phyloP scores from a whole-genome alignment of 1,140 invertebrate genomes.

The Vollenhovia emeryi region DNA sequence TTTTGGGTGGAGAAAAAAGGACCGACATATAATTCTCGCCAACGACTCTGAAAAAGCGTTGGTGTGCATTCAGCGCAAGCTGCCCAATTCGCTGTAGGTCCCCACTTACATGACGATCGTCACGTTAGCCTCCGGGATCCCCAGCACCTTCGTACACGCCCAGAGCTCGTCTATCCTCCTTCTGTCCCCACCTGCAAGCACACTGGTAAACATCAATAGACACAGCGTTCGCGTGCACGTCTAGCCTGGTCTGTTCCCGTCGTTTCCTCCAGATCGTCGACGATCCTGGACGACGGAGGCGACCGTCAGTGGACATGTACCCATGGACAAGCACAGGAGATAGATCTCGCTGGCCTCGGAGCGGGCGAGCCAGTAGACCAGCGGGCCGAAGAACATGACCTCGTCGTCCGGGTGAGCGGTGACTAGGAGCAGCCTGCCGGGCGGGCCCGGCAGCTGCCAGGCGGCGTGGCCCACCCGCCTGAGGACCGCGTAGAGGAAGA shows the following conservation, averaged over 20 bases:
- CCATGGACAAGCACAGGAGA: constrained; percentile 94
- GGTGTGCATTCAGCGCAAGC: too few relatives aligned
- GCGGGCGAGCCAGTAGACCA: constrained; percentile 90
- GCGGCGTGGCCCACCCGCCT: constrained; percentile 79
- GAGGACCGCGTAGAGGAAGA: constrained; percentile 80
- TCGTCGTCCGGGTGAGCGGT: constrained; percentile 99
- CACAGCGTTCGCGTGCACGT: constrained; percentile 28
- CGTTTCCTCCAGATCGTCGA: not conserved
- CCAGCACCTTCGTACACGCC: constrained; percentile 90
- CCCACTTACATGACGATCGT: constrained; percentile 86
- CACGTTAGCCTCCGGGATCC: constrained; percentile 91
- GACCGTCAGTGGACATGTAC: constrained; percentile 84
- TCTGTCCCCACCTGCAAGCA: constrained; percentile 89
- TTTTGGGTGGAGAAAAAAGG: too few relatives aligned
- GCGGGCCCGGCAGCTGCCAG: constrained; percentile 84
- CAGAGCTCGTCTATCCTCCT: constrained; percentile 92
- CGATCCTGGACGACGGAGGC: not conserved
- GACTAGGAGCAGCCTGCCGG: constrained; percentile 90
- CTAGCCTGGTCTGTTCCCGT: constrained; percentile 18
- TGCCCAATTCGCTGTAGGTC: too few relatives aligned
- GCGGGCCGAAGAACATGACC: constrained; percentile 99
- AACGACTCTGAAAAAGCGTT: too few relatives aligned
- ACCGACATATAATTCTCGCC: too few relatives aligned
- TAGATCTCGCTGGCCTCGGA: constrained; percentile 89
- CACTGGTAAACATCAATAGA: constrained; percentile 57